Evolutionary conservation across 2,888 invertebrate species (phyloP), one percentile per base, ranked within the genome.

Genomic region (Ornithoptera alexandrae): DNA sequence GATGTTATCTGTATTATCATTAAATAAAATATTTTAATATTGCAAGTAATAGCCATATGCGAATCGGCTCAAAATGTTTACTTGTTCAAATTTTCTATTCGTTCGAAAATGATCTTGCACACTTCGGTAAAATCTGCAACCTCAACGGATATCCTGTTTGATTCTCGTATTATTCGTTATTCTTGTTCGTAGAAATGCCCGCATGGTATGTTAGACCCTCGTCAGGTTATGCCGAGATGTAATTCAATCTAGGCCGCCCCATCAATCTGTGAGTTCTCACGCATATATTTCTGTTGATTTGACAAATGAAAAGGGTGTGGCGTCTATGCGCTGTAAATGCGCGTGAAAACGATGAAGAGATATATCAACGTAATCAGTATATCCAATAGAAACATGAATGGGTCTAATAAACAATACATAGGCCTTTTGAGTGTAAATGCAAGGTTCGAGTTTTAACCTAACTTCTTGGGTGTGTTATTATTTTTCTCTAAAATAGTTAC

Each of bases 251-350:
- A 89, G 89, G 85, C 87, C 85, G 85, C 82, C 83, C 89, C 92
- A 92, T 92, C 92, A 92, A 91, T 92, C 92, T 90, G 90, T 87
- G 85, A 87, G 86, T 89, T 89, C 87, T 89, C 89, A 87, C 89
- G 90, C 90, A 91, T 92, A 92, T 89, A 91, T 92, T 92, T 90
- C 89, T 89, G 90, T 88, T 92, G 92, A 92, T 92, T 92, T 92
- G 92, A 92, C 92, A 92, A 92, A 92, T 92, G 92, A 92, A 89
- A 85, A 91, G 91, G 92, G 92, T 92, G 86, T 83, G 81, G 81
- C 81, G 75, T 80, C 83, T 80, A 76, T 78, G 79, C 80, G 77
- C 76, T 79, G 77, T 75, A 82, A 81, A 85, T 84, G 84, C 81
- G 81, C 76, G 79, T 79, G 80, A 79, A 81, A 76, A 81, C 80